Evolutionary conservation across 2,797 vertebrate genomes (phyloP), one percentile per base, ranked within the genome.

Genomic region (Mastacembelus armatus): DNA sequence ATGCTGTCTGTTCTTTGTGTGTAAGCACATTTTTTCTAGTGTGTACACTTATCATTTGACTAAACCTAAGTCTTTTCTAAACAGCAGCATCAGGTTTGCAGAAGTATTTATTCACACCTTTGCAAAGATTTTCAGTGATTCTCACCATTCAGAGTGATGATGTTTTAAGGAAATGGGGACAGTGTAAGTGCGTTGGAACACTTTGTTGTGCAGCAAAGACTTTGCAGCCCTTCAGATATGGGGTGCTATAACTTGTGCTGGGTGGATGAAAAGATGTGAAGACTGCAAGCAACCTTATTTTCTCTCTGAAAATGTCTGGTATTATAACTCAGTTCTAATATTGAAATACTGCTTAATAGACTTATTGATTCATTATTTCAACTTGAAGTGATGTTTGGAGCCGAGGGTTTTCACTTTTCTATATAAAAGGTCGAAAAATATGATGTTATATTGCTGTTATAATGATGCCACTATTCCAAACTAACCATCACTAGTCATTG

Each of bases 191-290:
- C 90, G 88, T 86, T 88, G 78, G 84, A 90, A 88, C 85, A 88
- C 76, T 83, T 69, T 38, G 81, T 76, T 89, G 87, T 89, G 87
- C 75, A 77, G 81, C 70, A 82, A 84, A 81, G 92, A 91, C 91
- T 89, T 92, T 81, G 72, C 76, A 89, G 90, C 88, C 88, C 85
- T 84, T 85, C 83, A 83, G 77, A 86, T 88, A 81, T 82, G 87
- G 86, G 83, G 85, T 91, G 86, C 72, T 92, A 92, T 91, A 90
- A 92, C 91, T 86, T 88, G 83, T 75, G 83, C 82, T 80, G 78
- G 60, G 81, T 83, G 89, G 88, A 92, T 85, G 84, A 89, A 86
- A 86, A 91, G 88, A 91, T 93, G 92, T 92, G 89, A 93, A 92
- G 75, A 78, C 71, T 56, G 80, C 72, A 82, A 90, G 81, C 76